Conservation (phyloP, 2,888 invertebrate genomes). For the Laothoe populi region DNA sequence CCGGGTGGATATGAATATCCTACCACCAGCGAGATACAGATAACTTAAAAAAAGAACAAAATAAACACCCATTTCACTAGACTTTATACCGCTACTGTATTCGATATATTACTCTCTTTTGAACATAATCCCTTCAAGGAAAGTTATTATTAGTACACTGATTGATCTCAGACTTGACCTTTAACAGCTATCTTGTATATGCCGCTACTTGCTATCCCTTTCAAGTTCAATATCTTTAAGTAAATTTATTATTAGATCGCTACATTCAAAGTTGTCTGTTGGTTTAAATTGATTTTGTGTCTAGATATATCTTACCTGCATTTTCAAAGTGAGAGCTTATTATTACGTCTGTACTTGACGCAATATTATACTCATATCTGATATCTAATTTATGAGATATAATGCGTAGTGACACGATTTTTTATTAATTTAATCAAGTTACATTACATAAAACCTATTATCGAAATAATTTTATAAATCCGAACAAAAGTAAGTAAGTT, state of each 20-base stretch:
- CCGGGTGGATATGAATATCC: no score
- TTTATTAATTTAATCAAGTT: no score
- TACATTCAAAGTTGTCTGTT: slow-evolving; percentile 11
- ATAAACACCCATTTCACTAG: not conserved
- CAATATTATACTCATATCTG: not conserved
- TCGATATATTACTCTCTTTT: not conserved
- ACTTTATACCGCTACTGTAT: not conserved
- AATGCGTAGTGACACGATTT: no score
- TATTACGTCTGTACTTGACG: not conserved
- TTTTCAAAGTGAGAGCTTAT: slow-evolving; percentile 5
- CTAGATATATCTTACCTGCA: not conserved
- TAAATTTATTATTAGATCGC: slow-evolving; percentile 17
- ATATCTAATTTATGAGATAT: not conserved
- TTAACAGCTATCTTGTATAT: not conserved
- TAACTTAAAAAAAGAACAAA: not conserved
- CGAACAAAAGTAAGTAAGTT: no score
- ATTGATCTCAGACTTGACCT: slow-evolving; percentile 19
- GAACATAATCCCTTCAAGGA: not conserved
- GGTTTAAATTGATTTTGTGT: slow-evolving; percentile 8
- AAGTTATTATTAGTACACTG: slow-evolving; percentile 8
- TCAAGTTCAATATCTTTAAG: slow-evolving; percentile 20
- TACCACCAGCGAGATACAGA: no score
- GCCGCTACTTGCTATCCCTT: slow-evolving; percentile 9
- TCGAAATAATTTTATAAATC: no score
- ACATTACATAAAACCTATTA: no score